Percentiles rank a stretch among this genome's conserved stretches.
phyloP scores from a whole-genome alignment of 2,888 invertebrate genomes.

The Seladonia tumulorum region DNA sequence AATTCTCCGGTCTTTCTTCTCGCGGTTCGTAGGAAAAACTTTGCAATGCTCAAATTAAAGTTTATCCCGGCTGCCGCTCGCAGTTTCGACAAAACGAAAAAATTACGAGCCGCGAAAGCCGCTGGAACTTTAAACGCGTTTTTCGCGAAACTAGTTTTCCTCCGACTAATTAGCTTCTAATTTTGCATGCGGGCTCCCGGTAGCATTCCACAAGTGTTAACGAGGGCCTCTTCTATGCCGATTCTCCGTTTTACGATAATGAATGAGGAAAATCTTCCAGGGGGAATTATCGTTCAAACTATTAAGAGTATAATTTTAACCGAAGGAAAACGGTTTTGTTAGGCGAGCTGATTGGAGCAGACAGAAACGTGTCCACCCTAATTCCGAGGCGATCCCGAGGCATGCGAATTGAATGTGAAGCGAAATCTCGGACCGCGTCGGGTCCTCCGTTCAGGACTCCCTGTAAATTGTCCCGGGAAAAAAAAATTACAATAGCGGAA shows the following conservation, averaged over 20 bases:
- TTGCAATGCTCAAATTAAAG: not conserved
- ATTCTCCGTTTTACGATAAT: not conserved
- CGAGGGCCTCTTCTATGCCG: not conserved
- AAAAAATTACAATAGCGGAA: conserved; percentile 1
- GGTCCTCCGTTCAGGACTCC: conserved; percentile 4
- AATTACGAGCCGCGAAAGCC: not conserved
- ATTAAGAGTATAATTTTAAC: not conserved
- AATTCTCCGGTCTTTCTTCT: too few relatives aligned
- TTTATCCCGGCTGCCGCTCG: not conserved
- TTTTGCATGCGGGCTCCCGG: not conserved
- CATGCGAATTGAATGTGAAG: conserved; percentile 4
- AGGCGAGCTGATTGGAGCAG: not conserved
- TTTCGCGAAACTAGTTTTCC: not conserved
- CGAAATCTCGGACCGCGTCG: conserved; percentile 12
- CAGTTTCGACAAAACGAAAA: not conserved
- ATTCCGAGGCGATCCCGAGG: not conserved
- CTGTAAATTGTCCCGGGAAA: not conserved
- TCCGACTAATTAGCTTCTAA: not conserved
- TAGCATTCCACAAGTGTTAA: not conserved
- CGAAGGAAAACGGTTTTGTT: not conserved
- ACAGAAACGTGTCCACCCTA: not conserved
- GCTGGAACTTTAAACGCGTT: not conserved
- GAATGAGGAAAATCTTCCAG: not conserved
- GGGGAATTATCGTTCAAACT: not conserved
- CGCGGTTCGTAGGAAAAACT: not conserved